Percentiles rank a stretch among this genome's conserved stretches.
Evolutionary conservation across 2,888 invertebrate species (phyloP).

Genomic region (Drosophila paranaensis): DNA sequence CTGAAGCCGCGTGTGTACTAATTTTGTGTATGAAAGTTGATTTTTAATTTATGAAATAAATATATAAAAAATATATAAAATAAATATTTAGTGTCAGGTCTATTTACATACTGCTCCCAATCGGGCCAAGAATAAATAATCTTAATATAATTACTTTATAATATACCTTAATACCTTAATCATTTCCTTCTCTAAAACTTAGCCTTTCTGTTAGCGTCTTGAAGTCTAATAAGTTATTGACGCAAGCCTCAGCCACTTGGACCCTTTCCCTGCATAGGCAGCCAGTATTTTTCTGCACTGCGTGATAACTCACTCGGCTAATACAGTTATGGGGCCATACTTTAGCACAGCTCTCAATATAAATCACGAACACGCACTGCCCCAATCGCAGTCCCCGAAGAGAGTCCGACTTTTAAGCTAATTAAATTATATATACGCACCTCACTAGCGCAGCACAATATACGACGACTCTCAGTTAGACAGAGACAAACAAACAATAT

Average conservation of each 20-base stretch:
- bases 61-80: no score
- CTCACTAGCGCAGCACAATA: conserved; percentile 35
- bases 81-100: no score
- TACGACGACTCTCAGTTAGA: conserved; percentile 11
- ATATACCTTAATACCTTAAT: not conserved
- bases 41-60: not conserved
- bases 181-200: not conserved
- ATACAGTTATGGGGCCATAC: conserved; percentile 28
- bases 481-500: not conserved
- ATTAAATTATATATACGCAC: conserved; percentile 75
- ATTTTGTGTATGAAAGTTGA: not conserved
- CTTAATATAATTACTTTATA: no score
- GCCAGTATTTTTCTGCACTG: not conserved
- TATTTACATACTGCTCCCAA: no score
- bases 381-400: conserved; percentile 19
- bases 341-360: conserved; percentile 51
- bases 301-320: conserved; percentile 48
- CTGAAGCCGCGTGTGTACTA: conserved; percentile 69
- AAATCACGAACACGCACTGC: conserved; percentile 61
- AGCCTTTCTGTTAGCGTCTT: not conserved
- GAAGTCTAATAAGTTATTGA: not conserved
- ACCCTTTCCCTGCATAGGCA: not conserved
- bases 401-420: conserved; percentile 70
- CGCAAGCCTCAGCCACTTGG: not conserved
- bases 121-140: no score